A percentile compares a stretch with the other conserved stretches of the same genome.
These are phyloP conservation scores for Microchrysa polita DNA, from an alignment of 2,888 invertebrate species.

Conservation along the genomic window DNA sequence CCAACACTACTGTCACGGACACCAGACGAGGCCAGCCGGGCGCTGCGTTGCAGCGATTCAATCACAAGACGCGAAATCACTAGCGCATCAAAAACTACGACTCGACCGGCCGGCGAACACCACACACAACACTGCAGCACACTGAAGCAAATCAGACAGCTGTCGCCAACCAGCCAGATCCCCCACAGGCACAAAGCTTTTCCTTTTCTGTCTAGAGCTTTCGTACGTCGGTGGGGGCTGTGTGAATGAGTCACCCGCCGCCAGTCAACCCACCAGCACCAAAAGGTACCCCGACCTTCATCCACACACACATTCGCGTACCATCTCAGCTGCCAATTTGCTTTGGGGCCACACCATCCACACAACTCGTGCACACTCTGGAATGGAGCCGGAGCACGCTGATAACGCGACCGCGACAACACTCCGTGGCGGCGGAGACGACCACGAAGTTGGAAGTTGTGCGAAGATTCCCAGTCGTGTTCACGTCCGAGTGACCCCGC, in stretches of 20 bases:
- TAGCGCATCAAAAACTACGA: not conserved
- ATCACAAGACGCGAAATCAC: not conserved
- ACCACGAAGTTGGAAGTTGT: not conserved
- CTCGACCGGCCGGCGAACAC: slow-evolving; percentile 30
- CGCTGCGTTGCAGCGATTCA: not conserved
- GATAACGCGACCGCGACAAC: slow-evolving; percentile 16
- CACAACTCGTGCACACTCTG: not conserved
- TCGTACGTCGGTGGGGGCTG: slow-evolving; percentile 17
- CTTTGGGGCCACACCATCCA: slow-evolving; percentile 23
- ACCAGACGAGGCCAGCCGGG: slow-evolving; percentile 1
- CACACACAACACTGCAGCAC: slow-evolving; percentile 14
- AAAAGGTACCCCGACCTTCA: slow-evolving; percentile 39
- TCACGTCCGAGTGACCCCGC: not conserved
- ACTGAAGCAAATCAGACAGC: slow-evolving; percentile 37
- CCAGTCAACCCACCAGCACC: slow-evolving; percentile 16
- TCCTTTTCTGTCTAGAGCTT: slow-evolving; percentile 24
- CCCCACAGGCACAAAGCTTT: slow-evolving; percentile 21
- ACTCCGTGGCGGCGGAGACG: not conserved
- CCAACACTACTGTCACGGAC: slow-evolving; percentile 3
- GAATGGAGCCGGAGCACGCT: slow-evolving; percentile 4
- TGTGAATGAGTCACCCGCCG: slow-evolving; percentile 20
- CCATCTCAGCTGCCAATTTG: not conserved
- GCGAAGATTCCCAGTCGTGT: slow-evolving; percentile 7
- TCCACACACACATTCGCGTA: slow-evolving; percentile 2
- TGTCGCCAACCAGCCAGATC: slow-evolving; percentile 21